Base-by-base conservation (phyloP, 2,888 invertebrate genomes). In the Callyntrura guangdongensis region DNA sequence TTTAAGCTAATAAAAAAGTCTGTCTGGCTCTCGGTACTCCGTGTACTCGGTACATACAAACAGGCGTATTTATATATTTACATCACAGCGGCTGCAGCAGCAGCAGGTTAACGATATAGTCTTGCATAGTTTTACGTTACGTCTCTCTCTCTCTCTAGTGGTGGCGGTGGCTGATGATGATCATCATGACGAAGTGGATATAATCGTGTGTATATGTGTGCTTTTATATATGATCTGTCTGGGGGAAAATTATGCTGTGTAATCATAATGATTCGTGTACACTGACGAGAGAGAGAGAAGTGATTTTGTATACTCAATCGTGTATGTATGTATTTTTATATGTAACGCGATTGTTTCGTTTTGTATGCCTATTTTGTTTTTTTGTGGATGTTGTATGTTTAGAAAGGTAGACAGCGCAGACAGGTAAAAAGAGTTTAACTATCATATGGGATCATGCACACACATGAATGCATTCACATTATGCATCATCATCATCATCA, bases 391-490 rank as follows among this genome's bases (percentile, higher is more conserved):
- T 36, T 36, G 36, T 36, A 36, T 36, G 36, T 36, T 36, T 36
- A 36, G 49, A 74, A 47, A 67, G 82, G 82, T 84, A 82, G 82
- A 89, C 72, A 83, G 61, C 47, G 59, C 89, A 89, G 87, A 74
- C 74, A 86, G 77, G 74, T 77, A 77, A 84, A 84, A 84, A 72
- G 64, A 61, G 59, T 77, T 69, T 25, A 27, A 45, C n/a, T 74
- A 77, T 86, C 77, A 88, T 82, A 82, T 49, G 82, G 88, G 61
- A 88, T 88, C 88, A 83, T 89, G 86, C 64, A 89, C 89, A 83
- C 89, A 83, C 89, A 89, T 89, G 89, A 83, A 89, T 89, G 89
- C 89, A 72, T 89, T 83, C 83, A 83, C 83, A 89, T 89, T 89
- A 89, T 89, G 89, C 77, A 89, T 77, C 64, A 64, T 89, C 89